phyloP scores from a whole-genome alignment of 2,888 invertebrate species.

The Archips xylosteana region DNA sequence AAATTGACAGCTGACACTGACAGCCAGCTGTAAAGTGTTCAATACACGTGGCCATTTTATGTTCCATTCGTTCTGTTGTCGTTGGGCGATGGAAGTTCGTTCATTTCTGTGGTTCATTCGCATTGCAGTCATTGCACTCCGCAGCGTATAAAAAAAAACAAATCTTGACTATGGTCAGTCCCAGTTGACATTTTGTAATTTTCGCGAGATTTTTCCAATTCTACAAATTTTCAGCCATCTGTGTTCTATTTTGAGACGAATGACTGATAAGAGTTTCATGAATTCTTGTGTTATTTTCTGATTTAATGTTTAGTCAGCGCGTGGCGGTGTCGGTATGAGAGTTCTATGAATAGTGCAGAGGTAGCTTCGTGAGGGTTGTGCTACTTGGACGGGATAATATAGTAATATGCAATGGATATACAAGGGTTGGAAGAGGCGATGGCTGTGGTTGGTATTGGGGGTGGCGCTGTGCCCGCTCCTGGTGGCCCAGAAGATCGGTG shows the following conservation, averaged over 20 bases:
- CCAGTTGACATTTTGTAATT: slow-evolving; percentile 66
- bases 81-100: not conserved
- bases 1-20: slow-evolving; percentile 23
- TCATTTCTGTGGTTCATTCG: slow-evolving; percentile 15
- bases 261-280: slow-evolving; percentile 75
- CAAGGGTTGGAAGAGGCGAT: slow-evolving; percentile 71
- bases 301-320: slow-evolving; percentile 57
- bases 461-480: slow-evolving; percentile 60
- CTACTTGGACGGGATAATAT: slow-evolving; percentile 48
- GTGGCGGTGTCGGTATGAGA: slow-evolving; percentile 58
- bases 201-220: slow-evolving; percentile 71
- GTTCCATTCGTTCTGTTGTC: slow-evolving; percentile 8
- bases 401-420: slow-evolving; percentile 81
- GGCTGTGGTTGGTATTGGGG: slow-evolving; percentile 65
- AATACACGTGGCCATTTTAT: slow-evolving; percentile 18
- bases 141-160: slow-evolving; percentile 45
- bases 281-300: slow-evolving; percentile 60
- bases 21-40: slow-evolving; percentile 36
- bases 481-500: slow-evolving; percentile 84
- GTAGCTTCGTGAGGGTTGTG: slow-evolving; percentile 54
- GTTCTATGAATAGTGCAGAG: slow-evolving; percentile 62
- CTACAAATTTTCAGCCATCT: slow-evolving; percentile 70
- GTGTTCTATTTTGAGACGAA: slow-evolving; percentile 80
- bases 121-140: slow-evolving; percentile 36
- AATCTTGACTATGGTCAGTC: slow-evolving; percentile 54